These are phyloP conservation scores for Xiphorhynchus elegans DNA, from an alignment of 2,113 vertebrate species.

Conservation along the genomic window DNA sequence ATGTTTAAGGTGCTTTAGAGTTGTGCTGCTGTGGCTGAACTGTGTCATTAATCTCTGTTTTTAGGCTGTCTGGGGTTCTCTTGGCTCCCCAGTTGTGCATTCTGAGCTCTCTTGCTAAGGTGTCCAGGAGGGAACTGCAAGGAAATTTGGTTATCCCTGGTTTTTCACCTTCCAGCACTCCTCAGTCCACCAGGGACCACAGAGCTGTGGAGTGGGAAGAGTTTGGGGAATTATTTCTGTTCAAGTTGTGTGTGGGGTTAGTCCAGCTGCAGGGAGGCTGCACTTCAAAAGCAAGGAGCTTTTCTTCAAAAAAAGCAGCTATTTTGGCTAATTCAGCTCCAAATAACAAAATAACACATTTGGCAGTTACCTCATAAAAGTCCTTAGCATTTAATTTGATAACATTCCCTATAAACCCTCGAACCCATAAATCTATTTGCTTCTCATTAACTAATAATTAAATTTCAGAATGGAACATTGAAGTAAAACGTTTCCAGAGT, in stretches of 20 bases:
- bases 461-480: not conserved
- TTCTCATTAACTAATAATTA: not conserved
- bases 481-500: not conserved
- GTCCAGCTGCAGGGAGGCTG: not conserved
- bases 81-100: not conserved
- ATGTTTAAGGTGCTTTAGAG: not conserved
- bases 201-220: not conserved
- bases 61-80: not conserved
- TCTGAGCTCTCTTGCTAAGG: not conserved
- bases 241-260: not conserved
- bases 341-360: not conserved
- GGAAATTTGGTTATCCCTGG: not conserved
- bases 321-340: not conserved
- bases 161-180: not conserved
- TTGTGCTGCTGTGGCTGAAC: not conserved
- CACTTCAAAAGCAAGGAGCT: not conserved
- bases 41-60: not conserved
- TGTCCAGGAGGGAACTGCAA: not conserved
- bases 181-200: not conserved
- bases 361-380: not conserved
- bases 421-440: not conserved
- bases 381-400: not conserved
- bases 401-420: not conserved
- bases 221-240: not conserved
- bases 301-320: not conserved